Evolutionary conservation across 1,140 invertebrate species (phyloP), one percentile per base, ranked within the genome.

Genomic region (Choristoneura fumiferana): DNA sequence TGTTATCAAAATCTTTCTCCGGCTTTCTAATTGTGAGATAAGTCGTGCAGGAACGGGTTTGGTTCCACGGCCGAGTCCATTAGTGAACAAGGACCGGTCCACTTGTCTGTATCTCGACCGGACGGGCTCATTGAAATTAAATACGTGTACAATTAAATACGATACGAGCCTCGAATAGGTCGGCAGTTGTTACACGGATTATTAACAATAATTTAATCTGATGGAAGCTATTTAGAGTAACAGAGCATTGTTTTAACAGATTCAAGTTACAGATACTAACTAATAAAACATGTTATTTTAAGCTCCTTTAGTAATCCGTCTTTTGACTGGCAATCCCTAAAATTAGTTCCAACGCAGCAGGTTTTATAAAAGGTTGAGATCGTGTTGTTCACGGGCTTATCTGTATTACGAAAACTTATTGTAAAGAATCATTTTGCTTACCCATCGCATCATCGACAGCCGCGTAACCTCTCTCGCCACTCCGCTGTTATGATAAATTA

Each of bases 401-500:
- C 22, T 29, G 6, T 29, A 59, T 34, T 55, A 49, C 58, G 49
- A 62, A 61, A 60, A 36, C 53, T 61, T 63, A 43, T 58, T 37
- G n/a, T 29, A 29, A 49, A 49, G 43, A 49, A 49, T 12, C n/a
- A 13, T 2, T 6, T 49, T 29, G 43, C 43, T 49, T 49, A 33
- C 18, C 17, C 4, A 49, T 33, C 43, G 22, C 18, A 49, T 49
- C 43, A 22, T 4, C 18, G 1, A 10, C 43, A 49, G 12, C 43
- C 43, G 43, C 4, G 18, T 17, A 49, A 49, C 18, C 43, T 49
- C 43, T 29, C 18, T 49, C 43, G 22, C 10, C 43, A 49, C 52
- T 57, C 59, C 67, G 60, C 69, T 73, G 76, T 76, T 80, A 76
- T 73, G 67, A 68, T 85, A 77, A 81, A 81, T 80, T 71, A 75